phyloP scores from a whole-genome alignment of 2,113 vertebrate genomes.

The Hystrix cristata region DNA sequence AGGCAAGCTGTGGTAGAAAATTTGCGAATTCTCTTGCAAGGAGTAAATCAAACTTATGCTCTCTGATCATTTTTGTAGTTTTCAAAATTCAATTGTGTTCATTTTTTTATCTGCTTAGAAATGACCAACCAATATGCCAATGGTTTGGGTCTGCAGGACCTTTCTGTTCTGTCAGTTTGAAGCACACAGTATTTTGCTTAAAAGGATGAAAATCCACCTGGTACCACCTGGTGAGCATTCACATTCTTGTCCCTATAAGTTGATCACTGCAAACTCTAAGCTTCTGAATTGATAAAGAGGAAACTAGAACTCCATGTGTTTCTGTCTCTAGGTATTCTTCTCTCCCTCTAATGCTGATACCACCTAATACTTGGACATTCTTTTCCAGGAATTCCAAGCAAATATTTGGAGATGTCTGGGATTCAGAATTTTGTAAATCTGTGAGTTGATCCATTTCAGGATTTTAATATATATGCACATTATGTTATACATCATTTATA shows the following conservation, averaged over 20 bases:
- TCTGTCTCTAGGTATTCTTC: not conserved
- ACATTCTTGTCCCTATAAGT: not conserved
- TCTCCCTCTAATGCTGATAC: not conserved
- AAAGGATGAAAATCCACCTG: not conserved
- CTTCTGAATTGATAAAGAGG: not conserved
- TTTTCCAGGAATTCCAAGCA: not conserved
- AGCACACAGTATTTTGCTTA: not conserved
- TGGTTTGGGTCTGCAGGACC: not conserved
- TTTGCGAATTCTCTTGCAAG: not conserved
- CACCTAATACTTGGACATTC: not conserved
- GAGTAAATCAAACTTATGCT: not conserved
- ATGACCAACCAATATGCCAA: not conserved
- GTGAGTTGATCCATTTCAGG: not conserved
- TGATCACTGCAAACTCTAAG: not conserved
- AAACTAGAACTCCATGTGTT: not conserved
- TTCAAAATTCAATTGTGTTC: slow-evolving; percentile 2
- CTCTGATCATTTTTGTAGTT: not conserved
- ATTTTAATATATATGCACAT: not conserved
- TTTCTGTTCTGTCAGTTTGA: not conserved
- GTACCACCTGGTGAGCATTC: not conserved
- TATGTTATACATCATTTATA: not conserved
- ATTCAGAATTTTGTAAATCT: not conserved
- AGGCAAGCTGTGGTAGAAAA: not conserved
- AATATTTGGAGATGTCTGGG: not conserved
- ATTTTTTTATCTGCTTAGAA: not conserved